phyloP scores from a whole-genome alignment of 2,888 invertebrate species.

The Parnassius smintheus region DNA sequence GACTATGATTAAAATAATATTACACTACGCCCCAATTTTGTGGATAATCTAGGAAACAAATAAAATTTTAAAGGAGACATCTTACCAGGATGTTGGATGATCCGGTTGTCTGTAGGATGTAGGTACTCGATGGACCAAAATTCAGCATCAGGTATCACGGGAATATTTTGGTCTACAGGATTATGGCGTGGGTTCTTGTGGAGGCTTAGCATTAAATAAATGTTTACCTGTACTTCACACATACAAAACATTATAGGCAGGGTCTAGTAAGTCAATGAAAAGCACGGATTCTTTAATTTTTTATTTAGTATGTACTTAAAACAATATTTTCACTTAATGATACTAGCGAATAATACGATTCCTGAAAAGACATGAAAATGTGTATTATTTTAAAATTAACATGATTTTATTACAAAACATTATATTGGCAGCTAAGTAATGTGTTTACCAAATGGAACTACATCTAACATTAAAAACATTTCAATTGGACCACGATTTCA shows the following conservation, averaged over 20 bases:
- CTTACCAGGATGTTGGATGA: conserved; percentile 79
- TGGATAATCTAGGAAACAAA: conserved; percentile 68
- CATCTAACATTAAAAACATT: conserved; percentile 64
- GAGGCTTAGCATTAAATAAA: conserved; percentile 52
- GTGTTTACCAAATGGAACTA: conserved; percentile 59
- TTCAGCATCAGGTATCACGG: conserved; percentile 74
- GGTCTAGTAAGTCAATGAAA: conserved; percentile 35
- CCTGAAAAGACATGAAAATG: conserved; percentile 70
- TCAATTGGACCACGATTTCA: conserved; percentile 78
- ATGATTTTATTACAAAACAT: conserved; percentile 71
- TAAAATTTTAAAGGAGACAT: conserved; percentile 73
- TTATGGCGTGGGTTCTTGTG: conserved; percentile 76
- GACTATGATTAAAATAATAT: conserved; percentile 6
- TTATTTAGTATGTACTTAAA: conserved; percentile 74
- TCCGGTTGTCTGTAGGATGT: conserved; percentile 77
- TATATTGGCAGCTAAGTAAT: conserved; percentile 56
- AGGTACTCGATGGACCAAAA: conserved; percentile 69
- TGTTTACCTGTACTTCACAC: conserved; percentile 34
- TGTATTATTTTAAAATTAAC: conserved; percentile 70
- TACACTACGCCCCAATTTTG: conserved; percentile 31
- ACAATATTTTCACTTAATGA: conserved; percentile 75
- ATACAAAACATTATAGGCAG: conserved; percentile 30
- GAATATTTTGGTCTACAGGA: conserved; percentile 72
- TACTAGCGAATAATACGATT: conserved; percentile 76
- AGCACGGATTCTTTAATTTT: conserved; percentile 55